Evolutionary conservation across 1,140 invertebrate species (phyloP).

Genomic region (Stegodyphus mimosarum): DNA sequence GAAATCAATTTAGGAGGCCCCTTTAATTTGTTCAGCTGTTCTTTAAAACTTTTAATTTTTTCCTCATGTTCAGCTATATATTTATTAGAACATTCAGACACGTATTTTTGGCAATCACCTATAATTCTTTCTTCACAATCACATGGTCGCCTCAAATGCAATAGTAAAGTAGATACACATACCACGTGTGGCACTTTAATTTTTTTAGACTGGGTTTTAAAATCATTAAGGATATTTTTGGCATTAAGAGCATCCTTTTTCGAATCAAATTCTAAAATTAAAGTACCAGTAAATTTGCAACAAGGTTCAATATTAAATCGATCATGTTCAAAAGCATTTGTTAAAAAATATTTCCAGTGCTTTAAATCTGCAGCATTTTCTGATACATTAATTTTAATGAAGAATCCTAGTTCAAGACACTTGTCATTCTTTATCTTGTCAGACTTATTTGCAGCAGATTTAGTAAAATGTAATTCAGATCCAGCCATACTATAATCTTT

Average conservation of each 20-base stretch:
- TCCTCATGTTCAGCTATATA: slow-evolving; percentile 11
- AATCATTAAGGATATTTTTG: not conserved
- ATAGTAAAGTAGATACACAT: not conserved
- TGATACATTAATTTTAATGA: slow-evolving; percentile 35
- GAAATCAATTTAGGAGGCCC: not conserved
- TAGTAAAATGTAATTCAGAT: not conserved
- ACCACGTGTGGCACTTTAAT: slow-evolving; percentile 18
- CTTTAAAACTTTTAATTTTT: slow-evolving; percentile 12
- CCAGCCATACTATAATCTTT: not conserved
- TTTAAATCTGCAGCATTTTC: slow-evolving; percentile 14
- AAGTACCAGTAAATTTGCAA: slow-evolving; percentile 35
- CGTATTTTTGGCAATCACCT: not conserved
- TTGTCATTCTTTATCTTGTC: not conserved
- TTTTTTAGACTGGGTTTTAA: slow-evolving; percentile 13
- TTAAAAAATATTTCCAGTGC: slow-evolving; percentile 12
- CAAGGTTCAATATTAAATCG: slow-evolving; percentile 15
- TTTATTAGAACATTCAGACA: not conserved
- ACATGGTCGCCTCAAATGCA: slow-evolving; percentile 9
- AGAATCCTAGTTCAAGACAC: slow-evolving; percentile 33
- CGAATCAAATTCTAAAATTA: slow-evolving; percentile 22
- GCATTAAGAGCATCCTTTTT: slow-evolving; percentile 17
- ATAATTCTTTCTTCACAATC: slow-evolving; percentile 12
- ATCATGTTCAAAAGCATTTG: not conserved
- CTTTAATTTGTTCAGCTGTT: not conserved
- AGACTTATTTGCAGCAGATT: not conserved